These are phyloP conservation scores for Athrips mouffetella DNA, from an alignment of 2,888 invertebrate genomes.

Conservation along the genomic window DNA sequence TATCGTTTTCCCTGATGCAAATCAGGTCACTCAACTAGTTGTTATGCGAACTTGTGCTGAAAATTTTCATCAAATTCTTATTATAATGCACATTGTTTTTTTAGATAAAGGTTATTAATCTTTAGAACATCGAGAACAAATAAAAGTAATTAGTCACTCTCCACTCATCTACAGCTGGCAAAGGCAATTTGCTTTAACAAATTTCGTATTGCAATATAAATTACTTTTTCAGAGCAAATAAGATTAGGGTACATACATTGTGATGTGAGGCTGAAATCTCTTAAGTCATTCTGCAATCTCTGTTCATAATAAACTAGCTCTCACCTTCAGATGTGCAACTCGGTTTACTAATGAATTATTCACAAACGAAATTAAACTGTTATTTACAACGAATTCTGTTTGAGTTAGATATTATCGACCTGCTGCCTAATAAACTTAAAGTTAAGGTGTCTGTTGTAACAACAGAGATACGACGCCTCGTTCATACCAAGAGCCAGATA, in stretches of 20 bases:
- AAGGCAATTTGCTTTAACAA: background rate
- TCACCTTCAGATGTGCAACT: background rate
- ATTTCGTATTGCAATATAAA: background rate
- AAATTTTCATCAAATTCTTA: no score
- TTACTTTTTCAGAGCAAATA: background rate
- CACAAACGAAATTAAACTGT: conserved; percentile 1
- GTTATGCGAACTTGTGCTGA: no score
- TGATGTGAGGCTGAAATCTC: background rate
- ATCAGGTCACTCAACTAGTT: background rate
- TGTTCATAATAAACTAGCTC: background rate
- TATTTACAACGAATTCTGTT: conserved; percentile 13
- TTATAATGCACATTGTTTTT: no score
- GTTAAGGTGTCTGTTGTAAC: conserved; percentile 7
- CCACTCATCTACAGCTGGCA: background rate
- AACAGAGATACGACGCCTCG: conserved; percentile 3
- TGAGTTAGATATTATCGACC: conserved; percentile 12
- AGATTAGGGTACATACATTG: background rate
- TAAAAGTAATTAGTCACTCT: background rate
- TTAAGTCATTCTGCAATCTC: background rate
- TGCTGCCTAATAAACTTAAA: conserved; percentile 9
- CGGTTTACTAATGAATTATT: conserved; percentile 15
- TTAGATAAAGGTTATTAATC: no score
- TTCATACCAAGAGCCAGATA: conserved; percentile 23
- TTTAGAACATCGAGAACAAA: no score
- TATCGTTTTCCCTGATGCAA: conserved; percentile 22